Percentiles rank a stretch among this genome's conserved stretches.
Conservation (phyloP, 2,113 vertebrate genomes). For the Baryphthengus martii region DNA sequence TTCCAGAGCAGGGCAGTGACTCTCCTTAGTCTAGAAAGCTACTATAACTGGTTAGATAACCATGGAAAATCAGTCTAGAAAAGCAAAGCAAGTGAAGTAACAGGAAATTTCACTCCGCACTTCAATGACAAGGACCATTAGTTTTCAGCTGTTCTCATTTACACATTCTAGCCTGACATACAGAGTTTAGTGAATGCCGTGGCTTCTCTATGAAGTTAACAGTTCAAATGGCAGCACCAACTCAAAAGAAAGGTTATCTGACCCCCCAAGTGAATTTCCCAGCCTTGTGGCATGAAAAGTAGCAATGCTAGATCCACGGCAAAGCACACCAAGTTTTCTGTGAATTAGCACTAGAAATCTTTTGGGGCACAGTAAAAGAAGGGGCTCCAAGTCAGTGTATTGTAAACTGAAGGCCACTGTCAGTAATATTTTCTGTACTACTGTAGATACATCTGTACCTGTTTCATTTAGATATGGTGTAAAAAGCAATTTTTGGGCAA, state of each 20-base stretch:
- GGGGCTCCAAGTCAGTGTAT: not conserved
- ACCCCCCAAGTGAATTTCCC: not conserved
- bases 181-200: not conserved
- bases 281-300: not conserved
- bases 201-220: not conserved
- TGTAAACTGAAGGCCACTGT: not conserved
- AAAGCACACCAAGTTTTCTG: not conserved
- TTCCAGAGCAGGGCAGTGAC: not conserved
- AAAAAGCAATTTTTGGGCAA: not conserved
- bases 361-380: not conserved
- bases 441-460: not conserved
- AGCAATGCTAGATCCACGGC: not conserved
- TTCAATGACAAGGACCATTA: not conserved
- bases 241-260: not conserved
- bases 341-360: not conserved
- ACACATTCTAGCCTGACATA: not conserved
- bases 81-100: not conserved
- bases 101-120: not conserved
- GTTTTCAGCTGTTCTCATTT: not conserved
- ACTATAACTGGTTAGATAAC: not conserved
- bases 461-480: not conserved
- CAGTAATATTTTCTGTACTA: not conserved
- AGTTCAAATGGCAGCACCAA: not conserved
- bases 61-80: not conserved
- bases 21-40: not conserved